Percentiles rank a stretch among this genome's conserved stretches.
phyloP scores from a whole-genome alignment of 2,797 vertebrate genomes.

The Cyprinella venusta region DNA sequence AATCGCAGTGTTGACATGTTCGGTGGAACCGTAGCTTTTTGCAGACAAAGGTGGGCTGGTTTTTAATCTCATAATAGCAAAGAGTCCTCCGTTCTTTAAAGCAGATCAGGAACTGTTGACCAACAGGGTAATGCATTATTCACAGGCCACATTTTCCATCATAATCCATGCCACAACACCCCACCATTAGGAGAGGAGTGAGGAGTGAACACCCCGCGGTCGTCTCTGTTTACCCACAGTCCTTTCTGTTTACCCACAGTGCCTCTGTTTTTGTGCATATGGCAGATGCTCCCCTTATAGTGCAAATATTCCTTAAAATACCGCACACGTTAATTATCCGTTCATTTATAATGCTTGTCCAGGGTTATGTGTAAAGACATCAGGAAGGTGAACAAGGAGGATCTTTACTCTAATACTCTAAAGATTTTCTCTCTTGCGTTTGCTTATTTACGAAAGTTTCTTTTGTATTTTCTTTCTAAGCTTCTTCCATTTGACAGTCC shows the following conservation, averaged over 20 bases:
- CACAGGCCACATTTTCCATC: conserved; percentile 74
- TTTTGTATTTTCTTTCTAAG: conserved; percentile 9
- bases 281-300: conserved; percentile 57
- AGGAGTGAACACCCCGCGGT: conserved; percentile 55
- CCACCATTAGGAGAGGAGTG: conserved; percentile 53
- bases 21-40: conserved; percentile 69
- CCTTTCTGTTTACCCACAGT: conserved; percentile 49
- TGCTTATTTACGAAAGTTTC: conserved; percentile 22
- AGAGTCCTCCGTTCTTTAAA: conserved; percentile 77
- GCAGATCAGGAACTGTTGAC: conserved; percentile 81
- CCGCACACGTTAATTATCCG: conserved; percentile 52
- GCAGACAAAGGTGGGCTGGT: conserved; percentile 76
- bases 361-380: conserved; percentile 56
- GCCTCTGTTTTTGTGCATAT: conserved; percentile 48
- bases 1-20: conserved; percentile 75
- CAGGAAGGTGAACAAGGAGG: conserved; percentile 55
- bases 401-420: conserved; percentile 22
- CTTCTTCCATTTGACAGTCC: conserved; percentile 15
- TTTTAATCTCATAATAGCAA: conserved; percentile 84
- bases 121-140: conserved; percentile 82
- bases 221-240: conserved; percentile 62
- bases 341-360: conserved; percentile 64
- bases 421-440: conserved; percentile 1
- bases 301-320: conserved; percentile 53
- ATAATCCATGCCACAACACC: conserved; percentile 67